Evolutionary conservation across 2,113 vertebrate species (phyloP), one percentile per base, ranked within the genome.

Genomic region (Callaeas wilsoni): DNA sequence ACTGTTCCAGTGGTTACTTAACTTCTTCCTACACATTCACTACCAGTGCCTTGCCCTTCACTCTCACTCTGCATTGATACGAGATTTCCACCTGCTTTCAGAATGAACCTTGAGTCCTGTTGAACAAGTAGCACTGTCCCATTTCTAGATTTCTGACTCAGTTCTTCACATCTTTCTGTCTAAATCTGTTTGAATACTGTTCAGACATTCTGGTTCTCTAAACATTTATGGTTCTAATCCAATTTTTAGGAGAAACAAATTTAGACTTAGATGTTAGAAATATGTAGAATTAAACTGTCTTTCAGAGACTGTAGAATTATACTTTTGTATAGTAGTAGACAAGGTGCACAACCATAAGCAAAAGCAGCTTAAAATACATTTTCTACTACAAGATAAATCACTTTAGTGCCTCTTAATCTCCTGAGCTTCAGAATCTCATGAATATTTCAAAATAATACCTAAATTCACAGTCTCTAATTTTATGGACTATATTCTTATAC

Each of bases 311-410:
- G 42, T 0, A 74, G 42, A 89, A 63, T 59, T 67, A 42, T 5
- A 71, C 57, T 74, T 93, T 32, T 27, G 26, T 62, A 83, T 63
- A 84, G n/a, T 41, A 87, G 46, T 6, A 81, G 86, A 81, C 64
- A 81, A 86, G 64, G 55, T 90, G 60, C 55, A 86, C 35, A 94
- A 39, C 32, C 14, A 20, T 35, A 90, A 81, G 80, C 53, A 90
- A 76, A 94, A 95, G 92, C 68, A 79, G 86, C 89, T 94, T 94
- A 92, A 92, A 95, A 86, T 44, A 88, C 7, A 41, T 86, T 90
- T 80, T 63, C 46, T 89, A 70, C 83, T 53, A 93, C 39, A 59
- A 85, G 76, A 89, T 69, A 90, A 90, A 90, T 89, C 91, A 93
- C 76, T 71, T 93, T 77, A 92, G 68, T 73, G 20, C 42, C 35